phyloP scores from a whole-genome alignment of 2,888 invertebrate species.

The Ceriagrion tenellum region DNA sequence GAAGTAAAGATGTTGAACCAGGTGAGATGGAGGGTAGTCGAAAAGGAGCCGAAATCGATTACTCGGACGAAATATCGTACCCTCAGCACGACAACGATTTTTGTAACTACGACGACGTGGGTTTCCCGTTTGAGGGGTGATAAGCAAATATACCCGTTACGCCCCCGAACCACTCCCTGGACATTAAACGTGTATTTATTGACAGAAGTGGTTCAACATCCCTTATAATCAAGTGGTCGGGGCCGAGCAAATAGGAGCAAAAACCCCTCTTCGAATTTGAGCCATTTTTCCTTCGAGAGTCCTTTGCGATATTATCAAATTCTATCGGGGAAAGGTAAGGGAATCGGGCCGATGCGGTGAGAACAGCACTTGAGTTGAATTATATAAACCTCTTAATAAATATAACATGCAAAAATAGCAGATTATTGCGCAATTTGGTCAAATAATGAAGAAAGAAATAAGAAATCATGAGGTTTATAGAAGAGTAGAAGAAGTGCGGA shows the following conservation, averaged over 20 bases:
- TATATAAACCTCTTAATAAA: too few relatives aligned
- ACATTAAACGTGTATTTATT: not conserved
- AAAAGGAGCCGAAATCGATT: constrained; percentile 28
- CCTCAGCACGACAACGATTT: not conserved
- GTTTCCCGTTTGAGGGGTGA: not conserved
- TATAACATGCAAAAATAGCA: too few relatives aligned
- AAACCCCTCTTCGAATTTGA: not conserved
- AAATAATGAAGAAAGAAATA: too few relatives aligned
- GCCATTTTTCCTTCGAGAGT: too few relatives aligned
- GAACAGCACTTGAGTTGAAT: too few relatives aligned
- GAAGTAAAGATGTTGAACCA: not conserved
- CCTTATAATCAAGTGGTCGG: not conserved
- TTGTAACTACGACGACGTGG: not conserved
- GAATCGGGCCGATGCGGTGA: not conserved
- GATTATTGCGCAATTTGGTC: too few relatives aligned
- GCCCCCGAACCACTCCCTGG: not conserved
- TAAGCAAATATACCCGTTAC: not conserved
- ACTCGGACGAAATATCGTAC: not conserved
- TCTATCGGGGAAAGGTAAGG: too few relatives aligned
- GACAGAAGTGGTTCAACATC: not conserved
- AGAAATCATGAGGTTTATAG: too few relatives aligned
- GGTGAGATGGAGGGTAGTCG: not conserved
- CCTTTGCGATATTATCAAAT: too few relatives aligned
- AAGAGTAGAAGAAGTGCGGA: too few relatives aligned
- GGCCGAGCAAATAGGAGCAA: not conserved